Percentiles rank a stretch among this genome's conserved stretches.
These are phyloP conservation scores for Cyclopterus lumpus DNA, from an alignment of 2,797 vertebrate species.

Conservation along the genomic window DNA sequence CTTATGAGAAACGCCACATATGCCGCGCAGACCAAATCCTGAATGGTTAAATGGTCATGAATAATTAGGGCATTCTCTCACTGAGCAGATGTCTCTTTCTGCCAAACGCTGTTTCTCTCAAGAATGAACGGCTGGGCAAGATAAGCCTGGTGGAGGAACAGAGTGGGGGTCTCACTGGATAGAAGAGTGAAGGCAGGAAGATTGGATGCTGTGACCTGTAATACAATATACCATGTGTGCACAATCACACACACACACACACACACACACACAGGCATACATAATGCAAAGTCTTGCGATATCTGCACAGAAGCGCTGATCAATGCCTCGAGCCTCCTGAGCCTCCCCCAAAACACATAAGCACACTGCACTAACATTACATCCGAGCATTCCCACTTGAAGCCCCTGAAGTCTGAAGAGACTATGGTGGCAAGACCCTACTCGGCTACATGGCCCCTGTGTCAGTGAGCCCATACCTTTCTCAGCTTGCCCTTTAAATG, in stretches of 20 bases:
- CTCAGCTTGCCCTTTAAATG: slow-evolving; percentile 75
- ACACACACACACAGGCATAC: slow-evolving; percentile 37
- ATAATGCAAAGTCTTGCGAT: slow-evolving; percentile 56
- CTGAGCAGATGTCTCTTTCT: slow-evolving; percentile 85
- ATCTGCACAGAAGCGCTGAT: slow-evolving; percentile 51
- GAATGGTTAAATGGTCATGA: slow-evolving; percentile 88
- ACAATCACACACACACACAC: slow-evolving; percentile 51
- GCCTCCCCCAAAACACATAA: slow-evolving; percentile 60
- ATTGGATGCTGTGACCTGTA: slow-evolving; percentile 55
- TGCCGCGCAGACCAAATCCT: slow-evolving; percentile 80
- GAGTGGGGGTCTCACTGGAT: slow-evolving; percentile 52
- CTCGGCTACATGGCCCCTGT: slow-evolving; percentile 62
- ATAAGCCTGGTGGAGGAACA: slow-evolving; percentile 68
- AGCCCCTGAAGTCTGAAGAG: slow-evolving; percentile 61
- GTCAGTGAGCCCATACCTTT: slow-evolving; percentile 76
- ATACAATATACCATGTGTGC: slow-evolving; percentile 66
- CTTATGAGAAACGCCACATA: slow-evolving; percentile 83
- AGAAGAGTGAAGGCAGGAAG: slow-evolving; percentile 40
- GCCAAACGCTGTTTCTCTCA: slow-evolving; percentile 71
- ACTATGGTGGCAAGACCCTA: slow-evolving; percentile 43
- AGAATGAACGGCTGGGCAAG: slow-evolving; percentile 74
- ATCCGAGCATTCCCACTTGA: slow-evolving; percentile 68
- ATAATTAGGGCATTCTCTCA: slow-evolving; percentile 88
- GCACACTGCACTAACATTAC: slow-evolving; percentile 60
- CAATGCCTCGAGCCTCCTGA: slow-evolving; percentile 54